Evolutionary conservation across 64 coral and sea anemone genomes (phyloP).

Genomic region (Dendrophyllia cribrosa): DNA sequence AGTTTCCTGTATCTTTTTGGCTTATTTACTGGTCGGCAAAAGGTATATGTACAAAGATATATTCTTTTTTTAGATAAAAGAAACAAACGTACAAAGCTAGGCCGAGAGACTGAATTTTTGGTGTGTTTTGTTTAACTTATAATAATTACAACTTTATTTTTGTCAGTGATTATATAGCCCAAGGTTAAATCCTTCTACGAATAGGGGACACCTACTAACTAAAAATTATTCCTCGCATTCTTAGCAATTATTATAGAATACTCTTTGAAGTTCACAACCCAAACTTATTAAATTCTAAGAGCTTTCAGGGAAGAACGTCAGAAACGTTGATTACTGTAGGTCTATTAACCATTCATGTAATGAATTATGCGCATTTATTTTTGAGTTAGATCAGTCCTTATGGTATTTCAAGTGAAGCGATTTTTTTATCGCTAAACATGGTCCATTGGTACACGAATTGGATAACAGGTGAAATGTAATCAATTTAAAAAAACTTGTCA

Average conservation of each 20-base stretch:
- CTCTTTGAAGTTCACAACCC: too few species aligned
- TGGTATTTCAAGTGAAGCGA: too few species aligned
- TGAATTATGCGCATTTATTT: not conserved
- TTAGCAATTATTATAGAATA: too few species aligned
- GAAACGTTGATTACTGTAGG: not conserved
- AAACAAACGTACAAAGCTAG: not conserved
- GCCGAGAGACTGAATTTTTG: not conserved
- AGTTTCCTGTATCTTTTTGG: not conserved
- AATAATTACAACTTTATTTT: too few species aligned
- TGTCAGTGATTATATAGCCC: too few species aligned
- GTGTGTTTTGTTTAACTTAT: not conserved
- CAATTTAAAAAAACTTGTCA: slow-evolving; percentile 70
- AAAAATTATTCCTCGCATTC: too few species aligned
- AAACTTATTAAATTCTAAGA: too few species aligned
- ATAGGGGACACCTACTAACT: too few species aligned
- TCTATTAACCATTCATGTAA: slow-evolving; percentile 6
- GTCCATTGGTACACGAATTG: slow-evolving; percentile 38
- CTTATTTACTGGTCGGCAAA: not conserved
- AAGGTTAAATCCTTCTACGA: too few species aligned
- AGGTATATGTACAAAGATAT: not conserved
- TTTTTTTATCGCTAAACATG: slow-evolving; percentile 18
- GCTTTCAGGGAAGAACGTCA: too few species aligned
- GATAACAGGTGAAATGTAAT: slow-evolving; percentile 80
- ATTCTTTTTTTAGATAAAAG: not conserved
- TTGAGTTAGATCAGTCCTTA: not conserved